Evolutionary conservation across 2,113 vertebrate species (phyloP), one percentile per base, ranked within the genome.

Genomic region (Carassius gibelio): DNA sequence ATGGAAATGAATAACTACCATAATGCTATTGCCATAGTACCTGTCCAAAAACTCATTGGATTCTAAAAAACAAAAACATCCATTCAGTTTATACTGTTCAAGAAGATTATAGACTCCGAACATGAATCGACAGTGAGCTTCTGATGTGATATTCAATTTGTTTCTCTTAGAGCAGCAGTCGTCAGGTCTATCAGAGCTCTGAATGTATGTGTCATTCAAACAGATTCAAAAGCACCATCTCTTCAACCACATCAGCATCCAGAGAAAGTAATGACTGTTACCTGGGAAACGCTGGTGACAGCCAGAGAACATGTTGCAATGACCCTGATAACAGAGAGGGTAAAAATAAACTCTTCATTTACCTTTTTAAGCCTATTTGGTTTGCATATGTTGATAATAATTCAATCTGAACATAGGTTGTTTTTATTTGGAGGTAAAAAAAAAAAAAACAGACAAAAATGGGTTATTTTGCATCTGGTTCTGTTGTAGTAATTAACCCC

Each of bases 231-330:
- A 50, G 83, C 69, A 64, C 81, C 78, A 64, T 61, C 75, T 66
- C 78, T 81, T 81, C 71, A 81, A 66, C 52, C 86, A 79, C 69
- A 72, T 86, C 84, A 72, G 69, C 36, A 86, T 89, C 86, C 79
- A 4, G 66, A 84, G 57, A 69, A 87, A 68, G 71, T 81, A 88
- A 87, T 84, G 75, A 84, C 74, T 68, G 88, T 90, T 90, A 86
- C 88, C 87, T 85, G 82, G 88, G 87, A 85, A 86, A 89, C 81
- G 34, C 9, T 21, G 57, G 84, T 30, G 68, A 76, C 68, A 57
- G 74, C 3, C 59, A 8, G 52, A 75, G 50, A 72, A 64, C 75
- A 69, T 66, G 55, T 23, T 50, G 62, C 71, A 76, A 77, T 66
- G 42, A 64, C 45, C 36, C 6, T 59, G 50, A 84, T 82, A 71